Percentiles rank a stretch among this genome's conserved stretches.
Conservation (phyloP, 1,140 invertebrate species). For the Lordiphosa clarofinis region DNA sequence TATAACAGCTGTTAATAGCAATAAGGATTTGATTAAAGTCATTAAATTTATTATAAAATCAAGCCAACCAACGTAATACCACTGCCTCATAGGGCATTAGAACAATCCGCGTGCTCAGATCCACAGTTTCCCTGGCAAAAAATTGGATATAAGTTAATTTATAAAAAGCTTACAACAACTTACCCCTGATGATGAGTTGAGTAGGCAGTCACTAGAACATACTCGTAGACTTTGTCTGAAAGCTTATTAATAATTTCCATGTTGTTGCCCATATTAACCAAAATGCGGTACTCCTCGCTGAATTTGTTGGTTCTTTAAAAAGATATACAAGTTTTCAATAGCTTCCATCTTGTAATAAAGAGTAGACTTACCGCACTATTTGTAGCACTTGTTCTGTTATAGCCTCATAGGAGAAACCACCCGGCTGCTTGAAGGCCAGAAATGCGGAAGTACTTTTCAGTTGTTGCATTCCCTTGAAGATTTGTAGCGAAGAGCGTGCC, state of each 20-base stretch:
- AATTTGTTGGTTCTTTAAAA: conserved; percentile 38
- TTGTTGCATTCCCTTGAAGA: conserved; percentile 64
- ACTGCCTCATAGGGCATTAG: conserved; percentile 72
- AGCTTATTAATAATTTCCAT: conserved; percentile 45
- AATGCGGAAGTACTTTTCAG: conserved; percentile 64
- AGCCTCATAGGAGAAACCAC: conserved; percentile 65
- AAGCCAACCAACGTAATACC: conserved; percentile 63
- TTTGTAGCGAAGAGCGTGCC: conserved; percentile 59
- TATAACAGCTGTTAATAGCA: conserved; percentile 6
- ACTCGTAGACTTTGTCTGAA: conserved; percentile 51
- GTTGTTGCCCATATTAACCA: conserved; percentile 63
- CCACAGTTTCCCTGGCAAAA: conserved; percentile 40
- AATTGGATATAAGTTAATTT: too few relatives aligned
- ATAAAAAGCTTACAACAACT: not conserved
- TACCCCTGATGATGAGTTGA: conserved; percentile 57
- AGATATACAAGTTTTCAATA: not conserved
- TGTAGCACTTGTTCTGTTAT: conserved; percentile 63
- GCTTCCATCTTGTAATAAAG: fast-evolving
- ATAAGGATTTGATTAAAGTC: conserved; percentile 12
- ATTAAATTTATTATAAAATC: conserved; percentile 11
- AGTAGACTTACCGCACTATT: conserved; percentile 51
- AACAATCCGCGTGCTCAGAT: conserved; percentile 39
- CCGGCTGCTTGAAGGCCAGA: conserved; percentile 47
- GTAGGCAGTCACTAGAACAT: conserved; percentile 52
- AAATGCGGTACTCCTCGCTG: conserved; percentile 65